phyloP scores from a whole-genome alignment of 2,888 invertebrate species.

The Microplitis manilae region DNA sequence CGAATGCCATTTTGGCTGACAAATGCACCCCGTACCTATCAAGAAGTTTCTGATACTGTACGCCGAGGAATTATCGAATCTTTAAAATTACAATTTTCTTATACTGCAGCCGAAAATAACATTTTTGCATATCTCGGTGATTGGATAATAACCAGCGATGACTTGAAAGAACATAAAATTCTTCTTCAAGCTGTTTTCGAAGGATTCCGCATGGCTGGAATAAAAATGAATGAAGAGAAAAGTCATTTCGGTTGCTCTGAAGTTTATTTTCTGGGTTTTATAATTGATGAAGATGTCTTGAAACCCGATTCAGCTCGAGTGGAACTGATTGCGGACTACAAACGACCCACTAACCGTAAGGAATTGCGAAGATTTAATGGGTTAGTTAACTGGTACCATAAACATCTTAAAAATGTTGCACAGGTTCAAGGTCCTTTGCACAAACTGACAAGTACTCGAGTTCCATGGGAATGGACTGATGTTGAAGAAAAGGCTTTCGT shows the following conservation, averaged over 20 bases:
- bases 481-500: background rate
- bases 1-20: conserved; percentile 48
- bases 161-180: too few species aligned
- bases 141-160: too few species aligned
- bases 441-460: background rate
- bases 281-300: conserved; percentile 35
- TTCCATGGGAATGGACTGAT: conserved; percentile 4
- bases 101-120: too few species aligned
- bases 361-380: conserved; percentile 8
- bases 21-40: background rate
- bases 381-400: conserved; percentile 15
- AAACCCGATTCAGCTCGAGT: conserved; percentile 32
- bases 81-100: too few species aligned
- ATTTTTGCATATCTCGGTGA: too few species aligned
- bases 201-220: too few species aligned
- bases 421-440: background rate
- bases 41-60: background rate
- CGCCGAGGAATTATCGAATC: too few species aligned
- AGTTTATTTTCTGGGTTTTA: background rate
- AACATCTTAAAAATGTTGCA: too few species aligned
- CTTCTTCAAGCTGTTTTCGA: too few species aligned
- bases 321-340: background rate
- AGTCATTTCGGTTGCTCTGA: background rate
- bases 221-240: background rate
- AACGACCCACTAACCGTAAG: background rate